Evolutionary conservation across 1,140 invertebrate genomes (phyloP), one percentile per base, ranked within the genome.

Genomic region (Hormaphis cornu): DNA sequence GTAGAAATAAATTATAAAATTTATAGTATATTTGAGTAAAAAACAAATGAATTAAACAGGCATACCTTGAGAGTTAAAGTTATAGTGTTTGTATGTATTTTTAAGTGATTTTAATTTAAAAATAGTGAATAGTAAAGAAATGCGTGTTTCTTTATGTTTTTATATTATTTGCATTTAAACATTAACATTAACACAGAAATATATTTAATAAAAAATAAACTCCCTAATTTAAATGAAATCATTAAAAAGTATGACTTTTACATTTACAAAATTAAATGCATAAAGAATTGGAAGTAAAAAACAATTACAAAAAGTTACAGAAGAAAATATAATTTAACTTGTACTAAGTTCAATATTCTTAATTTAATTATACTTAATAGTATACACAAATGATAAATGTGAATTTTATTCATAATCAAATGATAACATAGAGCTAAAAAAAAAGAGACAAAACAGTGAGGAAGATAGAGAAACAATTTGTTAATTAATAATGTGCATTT

Each of bases 361-460:
- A 40, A 58, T 44, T 42, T 61, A 61, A 33, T 26, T 46, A 63
- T 63, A 40, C 7, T 40, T 40, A 46, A 63, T 63, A 46, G 58
- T 63, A 63, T 63, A 63, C 58, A 63, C 24, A 63, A 63, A 46
- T 63, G 40, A 63, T 63, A 30, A 18, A 63, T 37, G 37, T 63
- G 40, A 46, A 46, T 35, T 63, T n/a, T 63, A 46, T 63, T 16
- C 12, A 30, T 28, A 63, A 63, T 44, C 6, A 46, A 26, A 44
- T 61, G 4, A 42, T 61, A 44, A 44, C 18, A 8, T 24, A 24
- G 18, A 46, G 18, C 33, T 53, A 20, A n/a, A 18, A 52, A 53
- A 24, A 61, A 59, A 61, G 16, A 44, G 44, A 35, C 12, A 44
- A 28, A 61, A 44, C 28, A 44, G 42, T 28, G 42, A 26, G 26